Conservation (phyloP, 2,113 vertebrate genomes). For the Reinhardtius hippoglossoides region DNA sequence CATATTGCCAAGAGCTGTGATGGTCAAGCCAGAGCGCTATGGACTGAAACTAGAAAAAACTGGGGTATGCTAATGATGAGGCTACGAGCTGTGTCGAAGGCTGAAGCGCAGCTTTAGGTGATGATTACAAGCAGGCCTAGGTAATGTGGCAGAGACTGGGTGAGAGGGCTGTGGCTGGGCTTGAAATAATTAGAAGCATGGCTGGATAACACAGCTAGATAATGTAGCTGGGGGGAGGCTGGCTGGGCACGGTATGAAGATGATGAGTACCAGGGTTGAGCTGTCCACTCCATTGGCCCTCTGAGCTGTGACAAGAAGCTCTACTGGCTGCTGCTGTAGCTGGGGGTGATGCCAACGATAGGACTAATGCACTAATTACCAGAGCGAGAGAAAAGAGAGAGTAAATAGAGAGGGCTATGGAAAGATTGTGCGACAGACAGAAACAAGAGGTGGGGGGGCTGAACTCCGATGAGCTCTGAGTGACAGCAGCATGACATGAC, state of each 20-base stretch:
- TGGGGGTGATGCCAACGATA: constrained; percentile 88
- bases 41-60: constrained; percentile 43
- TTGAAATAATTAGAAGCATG: constrained; percentile 78
- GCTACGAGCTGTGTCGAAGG: constrained; percentile 60
- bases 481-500: constrained; percentile 63
- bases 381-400: constrained; percentile 78
- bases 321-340: constrained; percentile 75
- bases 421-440: constrained; percentile 29
- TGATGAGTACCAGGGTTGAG: constrained; percentile 80
- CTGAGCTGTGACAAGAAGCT: constrained; percentile 88
- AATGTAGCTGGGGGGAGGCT: constrained; percentile 71
- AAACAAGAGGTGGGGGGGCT: constrained; percentile 61
- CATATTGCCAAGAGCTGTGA: constrained; percentile 62
- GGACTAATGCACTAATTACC: constrained; percentile 96
- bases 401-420: constrained; percentile 62
- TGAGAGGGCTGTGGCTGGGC: constrained; percentile 70
- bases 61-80: constrained; percentile 74
- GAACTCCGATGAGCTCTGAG: constrained; percentile 84
- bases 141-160: constrained; percentile 72
- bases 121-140: constrained; percentile 70
- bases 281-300: constrained; percentile 88
- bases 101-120: constrained; percentile 60
- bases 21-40: constrained; percentile 57
- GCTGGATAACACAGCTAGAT: constrained; percentile 72
- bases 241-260: constrained; percentile 66